Evolutionary conservation across 1,140 invertebrate genomes (phyloP), one percentile per base, ranked within the genome.

Genomic region (Antheraea mylitta): DNA sequence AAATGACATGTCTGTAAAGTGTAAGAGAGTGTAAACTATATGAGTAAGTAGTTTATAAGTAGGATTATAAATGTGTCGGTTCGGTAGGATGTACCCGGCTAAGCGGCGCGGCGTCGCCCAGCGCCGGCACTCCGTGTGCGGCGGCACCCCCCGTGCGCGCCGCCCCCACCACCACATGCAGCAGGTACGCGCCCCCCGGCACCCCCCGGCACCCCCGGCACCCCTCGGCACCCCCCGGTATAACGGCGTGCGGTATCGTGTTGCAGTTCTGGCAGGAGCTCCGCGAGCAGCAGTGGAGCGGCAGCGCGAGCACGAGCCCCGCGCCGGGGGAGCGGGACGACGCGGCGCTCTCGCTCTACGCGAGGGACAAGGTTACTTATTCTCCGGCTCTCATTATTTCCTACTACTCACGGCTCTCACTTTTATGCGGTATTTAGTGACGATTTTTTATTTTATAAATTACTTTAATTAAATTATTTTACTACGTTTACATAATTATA

Each of bases 91-190:
- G 73, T 97, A 96, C 79, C 94, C 96, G 22, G 94, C 96, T 0
- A 96, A 97, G 83, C 96, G 96, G 22, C 93, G 96, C 48, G 94
- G 95, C 22, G 92, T 94, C 68, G 89, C 94, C 64, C 96, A 97
- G 86, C 93, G 98, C 11, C 92, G 98, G 30, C 97, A 98, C 64
- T 98, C 97, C 7, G 97, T 98, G 75, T 97, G 97, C 75, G 97
- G 97, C 8, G 96, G 95, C 61, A 96, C 95, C 72, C 96, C 96
- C 67, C 42, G 38, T 42, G 36, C 67, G 67, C 36, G 70, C 16
- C 95, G 94, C 5, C 92, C 94, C 58, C 95, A 95, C 70, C 87
- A 30, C 94, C 66, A 94, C 94, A 70, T 90, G 59, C 59, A 19
- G 6, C 59, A 19, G 30, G 59, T 36, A 18, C 58, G 9, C 58